phyloP scores from a whole-genome alignment of 1,140 invertebrate genomes.

The Drosophila equinoxialis region DNA sequence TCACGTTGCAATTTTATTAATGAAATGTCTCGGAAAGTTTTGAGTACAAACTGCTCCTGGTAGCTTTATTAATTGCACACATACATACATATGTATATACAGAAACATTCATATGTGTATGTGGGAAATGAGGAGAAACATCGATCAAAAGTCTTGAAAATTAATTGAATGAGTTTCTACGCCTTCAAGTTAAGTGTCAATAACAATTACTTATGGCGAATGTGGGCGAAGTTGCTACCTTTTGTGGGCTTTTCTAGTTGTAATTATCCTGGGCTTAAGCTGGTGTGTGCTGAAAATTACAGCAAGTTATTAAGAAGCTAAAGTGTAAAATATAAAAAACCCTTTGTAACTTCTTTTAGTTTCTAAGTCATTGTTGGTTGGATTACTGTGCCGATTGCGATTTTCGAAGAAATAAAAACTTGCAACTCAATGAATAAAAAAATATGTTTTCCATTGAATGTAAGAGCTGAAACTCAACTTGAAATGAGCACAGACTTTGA shows the following conservation, averaged over 20 bases:
- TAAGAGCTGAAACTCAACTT: neutral
- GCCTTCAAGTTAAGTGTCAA: conserved; percentile 5
- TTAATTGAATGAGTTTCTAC: conserved; percentile 46
- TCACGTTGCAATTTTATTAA: conserved; percentile 48
- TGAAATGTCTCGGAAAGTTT: conserved; percentile 29
- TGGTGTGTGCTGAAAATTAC: neutral
- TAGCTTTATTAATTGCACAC: conserved; percentile 43
- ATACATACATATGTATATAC: too few relatives aligned
- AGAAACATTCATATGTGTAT: neutral
- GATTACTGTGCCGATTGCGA: too few relatives aligned
- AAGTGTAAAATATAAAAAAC: conserved; percentile 11
- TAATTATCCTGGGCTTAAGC: neutral
- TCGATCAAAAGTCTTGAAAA: conserved; percentile 40
- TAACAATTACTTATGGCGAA: conserved; percentile 29
- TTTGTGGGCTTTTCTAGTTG: neutral
- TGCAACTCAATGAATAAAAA: neutral
- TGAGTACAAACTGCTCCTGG: neutral
- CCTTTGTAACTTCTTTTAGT: neutral
- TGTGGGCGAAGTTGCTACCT: conserved; percentile 8
- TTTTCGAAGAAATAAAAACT: too few relatives aligned
- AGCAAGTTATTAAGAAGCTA: too few relatives aligned
- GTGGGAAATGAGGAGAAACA: conserved; percentile 22
- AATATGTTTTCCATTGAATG: neutral
- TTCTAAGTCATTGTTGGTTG: too few relatives aligned
- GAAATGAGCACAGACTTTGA: neutral